Evolutionary conservation across 2,797 vertebrate species (phyloP), one percentile per base, ranked within the genome.

Genomic region (Eulemur albifrons): DNA sequence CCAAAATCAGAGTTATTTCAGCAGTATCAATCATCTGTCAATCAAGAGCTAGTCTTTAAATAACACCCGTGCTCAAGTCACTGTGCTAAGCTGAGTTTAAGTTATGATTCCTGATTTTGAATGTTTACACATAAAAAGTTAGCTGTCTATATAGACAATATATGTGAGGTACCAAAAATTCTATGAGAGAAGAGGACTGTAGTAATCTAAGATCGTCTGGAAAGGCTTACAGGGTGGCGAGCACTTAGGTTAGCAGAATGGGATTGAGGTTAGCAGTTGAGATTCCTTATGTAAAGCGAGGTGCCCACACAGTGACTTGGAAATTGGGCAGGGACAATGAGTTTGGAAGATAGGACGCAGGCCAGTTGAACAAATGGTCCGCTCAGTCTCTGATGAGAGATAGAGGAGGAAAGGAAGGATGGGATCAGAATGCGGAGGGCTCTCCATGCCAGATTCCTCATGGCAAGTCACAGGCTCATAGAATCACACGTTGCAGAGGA

Each of bases 1-100:
- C 38, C 35, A 48, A 93, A 83, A 94, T 69, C 86, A 93, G 84
- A 73, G 72, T 93, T 93, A 80, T 73, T 96, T 96, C 63, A 94
- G 90, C 43, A 86, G 15, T 61, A 80, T 50, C 63, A 50, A 87
- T 86, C 57, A 89, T 45, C 48, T 89, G 92, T 88, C 96, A 95
- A 23, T 94, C 95, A 88, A 85, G 48, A 85, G 35, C 54, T 69
- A 77, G 57, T 63, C 80, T 93, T 93, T 93, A 77, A 97, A 86
- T 91, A 95, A 43, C n/a, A 82, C 4, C n/a, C 20, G 65, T 65
- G 18, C 82, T 82, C 27, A 94, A 95, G 48, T 67, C 38, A 43
- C 67, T 88, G 63, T 61, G 79, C 10, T 65, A 54, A 48, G 13
- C 21, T 35, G 38, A 96, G 27, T 88, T 89, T 77, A 92, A 95